Evolutionary conservation across 2,113 vertebrate genomes (phyloP).

Genomic region (Anoplopoma fimbria): DNA sequence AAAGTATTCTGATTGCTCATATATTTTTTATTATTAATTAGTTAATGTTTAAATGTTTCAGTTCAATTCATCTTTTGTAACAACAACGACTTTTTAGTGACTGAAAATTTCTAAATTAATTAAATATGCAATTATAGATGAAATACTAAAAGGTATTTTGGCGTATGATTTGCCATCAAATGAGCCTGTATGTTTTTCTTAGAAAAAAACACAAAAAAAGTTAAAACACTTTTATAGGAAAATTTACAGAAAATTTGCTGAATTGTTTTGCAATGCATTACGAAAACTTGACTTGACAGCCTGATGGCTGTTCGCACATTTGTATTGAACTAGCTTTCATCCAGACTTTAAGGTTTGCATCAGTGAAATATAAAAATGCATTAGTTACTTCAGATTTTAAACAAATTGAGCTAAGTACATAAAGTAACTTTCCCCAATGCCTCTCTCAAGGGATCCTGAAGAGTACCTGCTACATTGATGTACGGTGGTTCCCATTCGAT

Average conservation of each 20-base stretch:
- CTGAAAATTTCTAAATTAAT: neutral
- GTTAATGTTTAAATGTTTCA: neutral
- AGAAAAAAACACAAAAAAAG: neutral
- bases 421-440: neutral
- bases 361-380: too few relatives aligned
- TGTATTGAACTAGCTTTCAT: too few relatives aligned
- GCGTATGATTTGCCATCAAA: neutral
- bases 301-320: too few relatives aligned
- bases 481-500: conserved; percentile 94
- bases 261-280: neutral
- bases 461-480: conserved; percentile 93
- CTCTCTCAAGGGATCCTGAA: conserved; percentile 83
- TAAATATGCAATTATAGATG: neutral
- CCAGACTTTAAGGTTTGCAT: too few relatives aligned
- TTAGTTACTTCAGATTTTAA: neutral
- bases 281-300: too few relatives aligned
- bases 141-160: too few relatives aligned
- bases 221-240: neutral
- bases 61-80: neutral
- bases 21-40: neutral
- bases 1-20: neutral
- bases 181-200: neutral
- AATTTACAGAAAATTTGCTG: neutral
- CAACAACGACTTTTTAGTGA: neutral
- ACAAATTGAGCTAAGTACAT: neutral